Evolutionary conservation across 2,797 vertebrate species (phyloP), one percentile per base, ranked within the genome.

Genomic region (Gephyroberyx darwinii): DNA sequence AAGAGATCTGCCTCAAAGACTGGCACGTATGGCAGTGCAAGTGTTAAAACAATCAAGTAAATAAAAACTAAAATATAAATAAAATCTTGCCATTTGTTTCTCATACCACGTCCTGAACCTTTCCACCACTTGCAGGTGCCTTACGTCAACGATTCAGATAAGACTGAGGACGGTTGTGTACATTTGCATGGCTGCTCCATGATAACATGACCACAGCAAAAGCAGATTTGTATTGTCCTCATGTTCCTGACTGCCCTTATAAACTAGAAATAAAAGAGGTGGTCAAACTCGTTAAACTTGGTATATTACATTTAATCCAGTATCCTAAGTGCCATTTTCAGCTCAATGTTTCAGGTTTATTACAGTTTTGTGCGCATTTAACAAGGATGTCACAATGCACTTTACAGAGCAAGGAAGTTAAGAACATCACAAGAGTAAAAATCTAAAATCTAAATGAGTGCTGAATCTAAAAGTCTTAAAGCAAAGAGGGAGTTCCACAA

Each of bases 121-220:
- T 75, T 70, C 61, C 52, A 37, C 65, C 10, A 8, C 58, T 53
- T 20, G 20, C 75, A 71, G 80, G 64, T 69, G 74, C 52, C 48
- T 5, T 54, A 75, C 58, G 56, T 77, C 84, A 73, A 33, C 69
- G 73, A 63, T 37, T 48, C 74, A 76, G 88, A 91, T 92, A 88
- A 89, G 86, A 81, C 45, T 22, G 8, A 68, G 64, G 68, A 80
- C 90, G 86, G 82, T 71, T 77, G 74, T 1, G 55, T 60, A 47
- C 88, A 88, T 90, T 91, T 90, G 87, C 89, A 86, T 89, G 73
- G 79, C 81, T 41, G 84, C 79, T 75, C 12, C 62, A 56, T 35
- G 84, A 86, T 84, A 75, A 85, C 82, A 55, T 68, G 72, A 73
- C 78, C 83, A 76, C 80, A 79, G 74, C 68, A 82, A 78, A 77